Evolutionary conservation across 2,888 invertebrate species (phyloP).

Genomic region (Papilio demoleus): DNA sequence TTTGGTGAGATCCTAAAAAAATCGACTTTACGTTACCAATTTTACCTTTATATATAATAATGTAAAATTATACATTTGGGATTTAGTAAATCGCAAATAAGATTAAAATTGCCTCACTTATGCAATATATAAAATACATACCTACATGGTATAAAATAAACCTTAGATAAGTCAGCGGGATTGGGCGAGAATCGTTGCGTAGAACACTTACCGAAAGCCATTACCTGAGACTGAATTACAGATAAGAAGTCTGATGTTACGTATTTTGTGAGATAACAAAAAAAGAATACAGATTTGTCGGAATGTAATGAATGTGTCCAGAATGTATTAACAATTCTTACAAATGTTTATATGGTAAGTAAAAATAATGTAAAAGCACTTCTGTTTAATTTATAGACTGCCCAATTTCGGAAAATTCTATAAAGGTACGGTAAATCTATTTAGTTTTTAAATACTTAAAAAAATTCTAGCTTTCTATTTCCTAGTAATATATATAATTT

Average conservation of each 20-base stretch:
- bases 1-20: too few relatives aligned
- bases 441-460: too few relatives aligned
- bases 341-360: not conserved
- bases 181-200: slow-evolving; percentile 33
- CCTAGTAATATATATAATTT: too few relatives aligned
- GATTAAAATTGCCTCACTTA: not conserved
- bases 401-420: too few relatives aligned
- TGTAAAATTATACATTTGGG: too few relatives aligned
- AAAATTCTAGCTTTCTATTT: too few relatives aligned
- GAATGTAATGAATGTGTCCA: slow-evolving; percentile 13
- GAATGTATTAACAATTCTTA: slow-evolving; percentile 5
- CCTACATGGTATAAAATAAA: slow-evolving; percentile 11
- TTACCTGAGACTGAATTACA: slow-evolving; percentile 33
- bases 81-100: not conserved
- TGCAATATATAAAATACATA: not conserved
- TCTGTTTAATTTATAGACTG: not conserved
- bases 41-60: too few relatives aligned
- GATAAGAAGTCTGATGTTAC: slow-evolving; percentile 30
- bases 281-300: slow-evolving; percentile 19
- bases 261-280: slow-evolving; percentile 24
- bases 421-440: too few relatives aligned
- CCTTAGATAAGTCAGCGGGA: slow-evolving; percentile 31
- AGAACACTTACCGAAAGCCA: slow-evolving; percentile 36
- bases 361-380: not conserved
- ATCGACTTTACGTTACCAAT: too few relatives aligned